Base-by-base conservation (phyloP, 2,888 invertebrate genomes). In the Noctua fimbriata region DNA sequence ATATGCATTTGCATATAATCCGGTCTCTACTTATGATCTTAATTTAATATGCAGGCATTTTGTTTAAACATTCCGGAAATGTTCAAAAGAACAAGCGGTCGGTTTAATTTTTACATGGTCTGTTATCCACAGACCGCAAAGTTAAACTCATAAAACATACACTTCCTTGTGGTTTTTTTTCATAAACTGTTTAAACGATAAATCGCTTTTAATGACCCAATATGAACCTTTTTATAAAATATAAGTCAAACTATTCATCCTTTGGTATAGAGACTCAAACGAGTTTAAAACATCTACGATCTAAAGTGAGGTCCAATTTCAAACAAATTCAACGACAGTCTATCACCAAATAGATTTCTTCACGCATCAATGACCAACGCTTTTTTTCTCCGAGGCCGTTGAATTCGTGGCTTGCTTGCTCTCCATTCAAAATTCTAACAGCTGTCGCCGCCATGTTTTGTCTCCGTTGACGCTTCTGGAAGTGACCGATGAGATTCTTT, bases 341-440 rank as follows among this genome's bases (percentile, higher is more conserved):
- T 63, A 73, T 65, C 83, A 82, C 76, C 74, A 67, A 82, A 69
- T 65, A 70, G 60, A 66, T 70, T 73, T 69, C 44, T 73, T 85
- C 44, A 74, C 78, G 85, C 78, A 66, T 88, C 79, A 92, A 89
- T 92, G 91, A 81, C 70, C 84, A 87, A 78, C 67, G 70, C 63
- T 88, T 92, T 89, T 83, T 79, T 90, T 89, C 85, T 86, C 69
- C 60, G 85, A 87, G 85, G 86, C 87, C 86, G 81, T 86, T 76
- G 84, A 88, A 88, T 87, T 89, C 91, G 88, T 89, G 90, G 88
- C 83, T 87, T 70, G 81, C 69, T 88, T 82, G 82, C 55, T 87
- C 88, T 89, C 88, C 91, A 93, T 93, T 94, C 91, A 92, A 92
- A 90, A 89, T 89, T 90, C 88, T 80, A 92, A 91, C 93, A 92